Base-by-base conservation (phyloP, 1,140 invertebrate species). In the Dinoponera quadriceps region DNA sequence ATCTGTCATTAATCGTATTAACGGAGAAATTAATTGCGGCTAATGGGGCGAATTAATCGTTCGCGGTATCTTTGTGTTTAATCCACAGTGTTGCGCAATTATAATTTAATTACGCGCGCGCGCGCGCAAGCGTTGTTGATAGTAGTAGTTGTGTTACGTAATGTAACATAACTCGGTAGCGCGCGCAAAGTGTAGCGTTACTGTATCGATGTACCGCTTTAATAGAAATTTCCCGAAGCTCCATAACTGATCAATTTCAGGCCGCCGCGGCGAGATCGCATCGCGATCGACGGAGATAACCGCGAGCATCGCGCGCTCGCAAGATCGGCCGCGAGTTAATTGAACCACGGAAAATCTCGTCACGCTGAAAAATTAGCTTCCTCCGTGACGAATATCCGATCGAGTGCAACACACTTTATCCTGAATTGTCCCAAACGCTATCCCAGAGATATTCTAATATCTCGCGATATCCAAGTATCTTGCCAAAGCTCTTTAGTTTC, bases 51-150 rank as follows among this genome's bases (percentile, higher is more conserved):
- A 57, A 48, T 22, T 80, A 71, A 80, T 69, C 65, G 51, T 38
- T 68, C 48, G 18, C n/a, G 33, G 65, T 44, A 38, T 80, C 75
- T 80, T 57, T 80, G 75, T 80, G 33, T 25, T 78, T 44, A 78
- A 16, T 55, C 38, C 51, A 51, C 65, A 78, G 55, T 22, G 33
- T 69, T 78, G 33, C 51, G 51, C 49, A 48, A 80, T 80, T 80
- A 69, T 69, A 80, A 51, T 80, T 71, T 80, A 71, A 80, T 80
- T 71, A 71, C 51, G 25, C 22, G 29, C 29, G 29, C 29, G 29
- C 38, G 38, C 38, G 38, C 38, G 29, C 38, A 9, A 3, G 38
- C 38, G 38, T 71, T 59, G 51, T 80, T 71, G 54, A 38, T 33
- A 16, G 22, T 22, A 18, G 65, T 18, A 68, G 54, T n/a, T n/a